phyloP scores from a whole-genome alignment of 2,797 vertebrate genomes.

The Lycodopsis pacificus region DNA sequence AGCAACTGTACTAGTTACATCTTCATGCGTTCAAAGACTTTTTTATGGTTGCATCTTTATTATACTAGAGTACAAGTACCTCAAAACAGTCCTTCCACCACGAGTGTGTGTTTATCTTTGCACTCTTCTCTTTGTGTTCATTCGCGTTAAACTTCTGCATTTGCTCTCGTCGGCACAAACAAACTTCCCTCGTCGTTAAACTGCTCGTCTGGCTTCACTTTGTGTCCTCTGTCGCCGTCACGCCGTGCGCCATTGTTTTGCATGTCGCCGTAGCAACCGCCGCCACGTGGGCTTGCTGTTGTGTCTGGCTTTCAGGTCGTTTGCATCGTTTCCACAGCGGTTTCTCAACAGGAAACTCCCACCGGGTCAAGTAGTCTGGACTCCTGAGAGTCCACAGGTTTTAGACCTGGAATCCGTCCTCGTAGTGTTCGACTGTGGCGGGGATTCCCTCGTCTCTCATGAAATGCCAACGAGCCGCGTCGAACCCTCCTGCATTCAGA shows the following conservation, averaged over 20 bases:
- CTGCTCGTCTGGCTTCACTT: too few species aligned
- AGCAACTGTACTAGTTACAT: too few species aligned
- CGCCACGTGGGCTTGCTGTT: not conserved
- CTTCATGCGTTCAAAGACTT: too few species aligned
- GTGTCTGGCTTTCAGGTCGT: not conserved
- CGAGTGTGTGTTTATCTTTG: too few species aligned
- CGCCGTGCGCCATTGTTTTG: slow-evolving; percentile 5
- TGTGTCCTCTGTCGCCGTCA: not conserved
- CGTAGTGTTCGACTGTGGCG: not conserved
- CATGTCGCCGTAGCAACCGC: slow-evolving; percentile 31
- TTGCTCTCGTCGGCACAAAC: too few species aligned
- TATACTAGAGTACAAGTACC: too few species aligned
- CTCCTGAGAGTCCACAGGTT: rapidly evolving
- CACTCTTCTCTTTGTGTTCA: too few species aligned
- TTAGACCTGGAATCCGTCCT: not conserved
- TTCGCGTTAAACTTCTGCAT: too few species aligned
- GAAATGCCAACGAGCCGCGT: not conserved
- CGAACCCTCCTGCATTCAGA: not conserved
- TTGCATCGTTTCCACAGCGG: slow-evolving; percentile 58
- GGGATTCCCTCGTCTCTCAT: slow-evolving; percentile 19
- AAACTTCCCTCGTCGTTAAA: too few species aligned
- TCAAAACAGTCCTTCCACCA: too few species aligned
- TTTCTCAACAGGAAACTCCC: not conserved
- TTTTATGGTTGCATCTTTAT: too few species aligned
- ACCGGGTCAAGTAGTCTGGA: not conserved